Conservation (phyloP, 2,797 vertebrate genomes). For the Sebastes elongatus region DNA sequence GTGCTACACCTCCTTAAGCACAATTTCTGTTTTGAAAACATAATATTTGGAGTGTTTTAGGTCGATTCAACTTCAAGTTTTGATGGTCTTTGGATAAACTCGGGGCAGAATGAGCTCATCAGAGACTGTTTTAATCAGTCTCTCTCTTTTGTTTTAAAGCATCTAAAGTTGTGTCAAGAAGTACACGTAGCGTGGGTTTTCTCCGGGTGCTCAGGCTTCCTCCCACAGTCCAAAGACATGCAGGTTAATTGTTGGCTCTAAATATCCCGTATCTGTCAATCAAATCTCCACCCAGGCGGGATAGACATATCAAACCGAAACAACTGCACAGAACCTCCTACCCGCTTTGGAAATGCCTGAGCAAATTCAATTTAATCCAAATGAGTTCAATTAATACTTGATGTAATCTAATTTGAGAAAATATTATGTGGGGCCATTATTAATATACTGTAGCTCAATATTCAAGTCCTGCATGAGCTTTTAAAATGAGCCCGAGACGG, state of each 20-base stretch:
- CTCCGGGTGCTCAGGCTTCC: too few relatives aligned
- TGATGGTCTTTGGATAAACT: not conserved
- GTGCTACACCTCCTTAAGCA: not conserved
- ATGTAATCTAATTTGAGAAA: slow-evolving; percentile 46
- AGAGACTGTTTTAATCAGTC: not conserved
- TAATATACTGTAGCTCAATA: not conserved
- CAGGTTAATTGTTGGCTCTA: too few relatives aligned
- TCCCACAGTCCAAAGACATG: too few relatives aligned
- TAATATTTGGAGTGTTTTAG: not conserved
- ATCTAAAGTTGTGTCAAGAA: not conserved
- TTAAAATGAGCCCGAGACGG: not conserved
- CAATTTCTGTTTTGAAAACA: not conserved
- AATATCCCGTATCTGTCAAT: slow-evolving; percentile 20
- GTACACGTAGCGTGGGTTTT: not conserved
- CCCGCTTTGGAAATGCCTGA: slow-evolving; percentile 9
- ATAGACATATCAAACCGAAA: slow-evolving; percentile 2
- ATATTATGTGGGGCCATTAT: slow-evolving; percentile 8
- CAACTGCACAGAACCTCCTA: slow-evolving; percentile 1
- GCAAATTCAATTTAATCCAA: slow-evolving; percentile 41
- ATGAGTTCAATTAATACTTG: slow-evolving; percentile 50
- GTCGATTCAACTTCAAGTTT: not conserved
- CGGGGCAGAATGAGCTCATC: not conserved
- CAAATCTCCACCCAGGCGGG: slow-evolving; percentile 3
- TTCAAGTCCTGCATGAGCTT: slow-evolving; percentile 2
- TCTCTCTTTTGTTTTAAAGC: not conserved